Evolutionary conservation across 2,888 invertebrate genomes (phyloP), one percentile per base, ranked within the genome.

Genomic region (Andrena bicolor): DNA sequence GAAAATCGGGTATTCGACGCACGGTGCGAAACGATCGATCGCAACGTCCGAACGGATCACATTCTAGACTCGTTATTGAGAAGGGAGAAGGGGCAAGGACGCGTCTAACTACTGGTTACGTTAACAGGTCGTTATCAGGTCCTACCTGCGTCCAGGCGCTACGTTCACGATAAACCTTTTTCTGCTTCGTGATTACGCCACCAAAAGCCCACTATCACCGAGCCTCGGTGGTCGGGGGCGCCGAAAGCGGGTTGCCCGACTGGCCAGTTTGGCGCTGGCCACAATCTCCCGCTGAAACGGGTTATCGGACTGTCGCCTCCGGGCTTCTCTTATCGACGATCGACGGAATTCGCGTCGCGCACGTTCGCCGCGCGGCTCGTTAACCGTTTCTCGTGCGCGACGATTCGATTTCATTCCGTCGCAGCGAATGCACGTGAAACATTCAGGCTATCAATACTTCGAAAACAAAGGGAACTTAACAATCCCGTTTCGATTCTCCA

Each of bases 221-320:
- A 8, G 56, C 10, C 58, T 49, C 20, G 56, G 56, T 26, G 63
- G 65, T 75, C 60, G 56, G 75, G 63, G 78, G 78, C 75, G 65
- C 77, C 79, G 76, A 80, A 82, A 84, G 82, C 86, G 82, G 61
- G 80, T 84, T 86, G 76, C 60, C 23, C 75, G 58, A 68, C 61
- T 30, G 49, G 77, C 72, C 72, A 48, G 64, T 70, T 77, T 35
- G 64, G 63, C 51, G 74, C 65, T 70, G 79, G 76, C 53, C 56
- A 75, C 87, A 87, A 87, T 87, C 87, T 85, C 88, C 35, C 53
- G 60, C 60, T 72, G 63, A 72, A 88, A 85, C 88, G 88, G 83
- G 88, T 88, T 88, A 88, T 88, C 86, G 85, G 88, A 20, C 83
- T 82, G 79, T 88, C 72, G 86, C 88, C 88, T 83, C 69, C 70